These are phyloP conservation scores for Galleria mellonella DNA, from an alignment of 1,140 invertebrate species.

Conservation along the genomic window DNA sequence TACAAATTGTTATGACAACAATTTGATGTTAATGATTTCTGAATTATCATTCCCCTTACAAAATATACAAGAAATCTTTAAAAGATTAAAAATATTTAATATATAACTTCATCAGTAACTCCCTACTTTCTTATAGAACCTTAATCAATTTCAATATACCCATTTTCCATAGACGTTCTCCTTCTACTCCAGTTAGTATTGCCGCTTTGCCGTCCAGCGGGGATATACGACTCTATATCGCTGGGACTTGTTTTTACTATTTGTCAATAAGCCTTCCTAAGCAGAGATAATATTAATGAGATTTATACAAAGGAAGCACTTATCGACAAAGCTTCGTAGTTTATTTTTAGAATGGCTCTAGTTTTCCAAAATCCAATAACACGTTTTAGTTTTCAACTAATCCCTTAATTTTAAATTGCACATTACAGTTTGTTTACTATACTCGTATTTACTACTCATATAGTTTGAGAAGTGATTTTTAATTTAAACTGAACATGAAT, in stretches of 20 bases:
- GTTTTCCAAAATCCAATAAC: constrained; percentile 17
- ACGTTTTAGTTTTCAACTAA: constrained; percentile 26
- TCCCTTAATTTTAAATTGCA: constrained; percentile 16
- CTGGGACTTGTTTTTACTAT: constrained; percentile 23
- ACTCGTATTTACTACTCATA: too few relatives aligned
- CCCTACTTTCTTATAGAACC: neutral
- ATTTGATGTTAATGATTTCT: too few relatives aligned
- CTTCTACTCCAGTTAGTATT: constrained; percentile 13
- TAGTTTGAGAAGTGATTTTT: too few relatives aligned
- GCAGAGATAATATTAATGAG: constrained; percentile 3
- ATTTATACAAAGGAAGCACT: constrained; percentile 2
- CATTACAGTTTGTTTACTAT: neutral
- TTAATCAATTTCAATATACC: neutral
- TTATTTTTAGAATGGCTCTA: constrained; percentile 37
- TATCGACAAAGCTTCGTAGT: constrained; percentile 36
- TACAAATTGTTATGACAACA: neutral
- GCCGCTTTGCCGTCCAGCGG: constrained; percentile 43
- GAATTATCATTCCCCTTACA: too few relatives aligned
- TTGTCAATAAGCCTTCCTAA: constrained; percentile 6
- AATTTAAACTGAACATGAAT: too few relatives aligned
- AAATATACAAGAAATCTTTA: too few relatives aligned
- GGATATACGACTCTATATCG: constrained; percentile 18
- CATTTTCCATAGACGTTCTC: constrained; percentile 21
- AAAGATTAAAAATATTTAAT: too few relatives aligned
- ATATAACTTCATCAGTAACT: too few relatives aligned